Base-by-base conservation (phyloP, 2,797 vertebrate genomes). In the Etheostoma perlongum region DNA sequence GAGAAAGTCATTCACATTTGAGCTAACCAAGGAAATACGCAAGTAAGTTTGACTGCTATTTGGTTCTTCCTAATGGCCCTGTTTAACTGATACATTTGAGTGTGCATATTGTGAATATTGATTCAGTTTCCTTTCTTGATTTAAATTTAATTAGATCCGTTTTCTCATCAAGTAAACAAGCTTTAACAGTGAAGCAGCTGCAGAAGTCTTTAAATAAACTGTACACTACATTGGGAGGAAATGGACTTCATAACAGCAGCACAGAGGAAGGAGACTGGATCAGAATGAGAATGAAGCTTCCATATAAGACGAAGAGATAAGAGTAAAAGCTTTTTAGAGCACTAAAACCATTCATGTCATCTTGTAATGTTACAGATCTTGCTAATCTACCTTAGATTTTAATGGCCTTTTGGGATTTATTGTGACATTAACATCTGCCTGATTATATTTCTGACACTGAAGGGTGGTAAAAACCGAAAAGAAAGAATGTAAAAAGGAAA, bases 211-310 rank as follows among this genome's bases (percentile, higher is more conserved):
- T 63, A 57, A 70, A 76, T 51, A 69, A 74, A 54, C 5, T 64
- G 42, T 16, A n/a, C 33, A 71, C 67, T 51, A 16, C 4, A 67
- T 2, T 30, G 42, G 11, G 54, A 59, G 30, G 11, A 69, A 40
- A 67, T 4, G 2, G 72, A 53, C 23, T 58, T 58, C 19, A 52
- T 10, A 67, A 30, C 33, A 11, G 30, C 46, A 52, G 33, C 27
- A 47, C 52, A 47, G n/a, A 47, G 21, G 42, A 52, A 46, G 47
- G 21, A 16, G 67, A 68, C 1, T 25, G 11, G 60, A 65, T 76
- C 74, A 74, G 33, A 62, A 74, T n/a, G 67, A 79, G 27, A 66
- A 75, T 8, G 12, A 74, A 21, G 15, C 49, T 59, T 52, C 54
- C 62, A 54, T 72, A 81, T 60, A 53, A 73, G 47, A 70, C 21